Conservation (phyloP, 2,888 invertebrate genomes). For the Chymomyza caudatula region DNA sequence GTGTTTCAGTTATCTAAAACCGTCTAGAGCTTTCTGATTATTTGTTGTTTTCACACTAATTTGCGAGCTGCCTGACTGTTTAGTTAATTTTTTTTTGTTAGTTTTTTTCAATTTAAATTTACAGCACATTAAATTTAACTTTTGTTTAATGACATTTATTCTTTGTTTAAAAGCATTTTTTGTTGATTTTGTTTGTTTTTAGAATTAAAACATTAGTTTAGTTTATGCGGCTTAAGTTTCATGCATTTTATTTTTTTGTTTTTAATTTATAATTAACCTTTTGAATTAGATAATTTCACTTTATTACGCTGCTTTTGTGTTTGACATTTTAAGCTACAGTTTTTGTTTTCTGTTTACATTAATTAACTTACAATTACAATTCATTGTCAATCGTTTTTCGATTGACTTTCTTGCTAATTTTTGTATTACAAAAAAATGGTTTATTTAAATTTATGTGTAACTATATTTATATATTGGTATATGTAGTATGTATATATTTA, state of each 20-base stretch:
- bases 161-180: neutral
- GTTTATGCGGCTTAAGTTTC: neutral
- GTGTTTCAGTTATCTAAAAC: too few species aligned
- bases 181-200: conserved; percentile 1
- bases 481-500: neutral
- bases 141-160: conserved; percentile 34
- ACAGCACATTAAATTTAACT: neutral
- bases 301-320: neutral
- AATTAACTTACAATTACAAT: conserved; percentile 9
- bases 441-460: conserved; percentile 2
- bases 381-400: conserved; percentile 5
- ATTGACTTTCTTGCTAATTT: neutral
- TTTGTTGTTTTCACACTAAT: too few species aligned
- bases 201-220: neutral
- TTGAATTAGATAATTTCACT: neutral
- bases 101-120: neutral
- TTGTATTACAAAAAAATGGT: conserved; percentile 15
- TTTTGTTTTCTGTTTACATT: conserved; percentile 8
- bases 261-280: neutral
- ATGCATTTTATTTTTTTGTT: neutral
- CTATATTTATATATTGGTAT: neutral
- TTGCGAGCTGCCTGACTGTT: too few species aligned
- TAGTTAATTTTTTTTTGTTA: conserved; percentile 4
- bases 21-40: too few species aligned
- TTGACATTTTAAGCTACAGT: neutral